A percentile compares a stretch with the other conserved stretches of the same genome.
Conservation (phyloP, 2,888 invertebrate genomes). For the Lycocerus yunnanus region DNA sequence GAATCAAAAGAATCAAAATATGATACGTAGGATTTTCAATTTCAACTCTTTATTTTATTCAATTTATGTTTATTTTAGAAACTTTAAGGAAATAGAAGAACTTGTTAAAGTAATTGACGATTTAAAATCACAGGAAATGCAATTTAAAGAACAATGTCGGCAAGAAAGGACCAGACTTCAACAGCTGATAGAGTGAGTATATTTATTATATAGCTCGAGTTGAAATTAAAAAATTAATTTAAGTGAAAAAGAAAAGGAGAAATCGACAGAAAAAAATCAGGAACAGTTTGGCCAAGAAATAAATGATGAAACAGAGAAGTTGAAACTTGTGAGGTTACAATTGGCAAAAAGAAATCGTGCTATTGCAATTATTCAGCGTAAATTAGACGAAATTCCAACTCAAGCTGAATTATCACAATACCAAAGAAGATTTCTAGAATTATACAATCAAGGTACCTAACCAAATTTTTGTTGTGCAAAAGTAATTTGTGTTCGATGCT, state of each 20-base stretch:
- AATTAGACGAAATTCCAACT: conserved; percentile 91
- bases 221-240: conserved; percentile 41
- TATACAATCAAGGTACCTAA: conserved; percentile 90
- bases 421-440: conserved; percentile 92
- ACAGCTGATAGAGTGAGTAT: conserved; percentile 52
- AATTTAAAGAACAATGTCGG: conserved; percentile 77
- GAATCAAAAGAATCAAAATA: conserved; percentile 57
- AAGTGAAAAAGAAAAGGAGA: conserved; percentile 56
- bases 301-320: conserved; percentile 65
- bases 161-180: conserved; percentile 63
- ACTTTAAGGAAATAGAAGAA: conserved; percentile 59
- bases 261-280: conserved; percentile 53
- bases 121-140: conserved; percentile 71
- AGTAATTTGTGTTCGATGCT: background rate
- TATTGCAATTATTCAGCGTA: conserved; percentile 79
- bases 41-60: background rate
- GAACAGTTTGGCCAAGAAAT: conserved; percentile 59
- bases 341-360: conserved; percentile 80
- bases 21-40: conserved; percentile 46
- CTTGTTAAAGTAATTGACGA: conserved; percentile 72
- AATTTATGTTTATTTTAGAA: conserved; percentile 35
- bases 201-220: background rate
- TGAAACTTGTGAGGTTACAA: conserved; percentile 67
- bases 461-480: background rate
- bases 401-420: conserved; percentile 94